A percentile compares a stretch with the other conserved stretches of the same genome.
Evolutionary conservation across 2,888 invertebrate species (phyloP).

Genomic region (Lasioglossum vierecki): DNA sequence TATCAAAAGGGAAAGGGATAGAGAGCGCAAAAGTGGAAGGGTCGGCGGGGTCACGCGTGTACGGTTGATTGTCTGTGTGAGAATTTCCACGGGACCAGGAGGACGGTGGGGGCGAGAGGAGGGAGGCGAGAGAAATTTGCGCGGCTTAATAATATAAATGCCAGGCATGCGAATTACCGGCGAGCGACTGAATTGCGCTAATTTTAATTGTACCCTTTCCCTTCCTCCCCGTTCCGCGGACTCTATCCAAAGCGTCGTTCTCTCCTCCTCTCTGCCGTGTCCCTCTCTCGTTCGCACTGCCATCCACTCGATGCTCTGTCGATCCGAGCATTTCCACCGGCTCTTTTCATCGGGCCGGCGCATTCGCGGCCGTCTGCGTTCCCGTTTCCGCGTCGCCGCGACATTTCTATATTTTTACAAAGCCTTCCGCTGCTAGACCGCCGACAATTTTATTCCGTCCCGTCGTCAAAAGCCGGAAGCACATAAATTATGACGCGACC

Average conservation of each 20-base stretch:
- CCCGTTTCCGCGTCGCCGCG: constrained; percentile 18
- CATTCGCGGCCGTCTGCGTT: neutral
- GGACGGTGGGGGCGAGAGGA: constrained; percentile 5
- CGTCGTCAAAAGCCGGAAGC: constrained; percentile 57
- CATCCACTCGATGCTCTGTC: constrained; percentile 38
- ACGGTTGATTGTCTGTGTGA: constrained; percentile 15
- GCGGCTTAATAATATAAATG: constrained; percentile 82
- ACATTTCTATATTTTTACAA: constrained; percentile 58
- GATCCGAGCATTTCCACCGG: constrained; percentile 25
- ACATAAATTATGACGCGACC: constrained; percentile 66
- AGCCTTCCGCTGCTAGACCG: neutral
- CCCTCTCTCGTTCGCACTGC: neutral
- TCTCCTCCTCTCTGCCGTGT: constrained; percentile 9
- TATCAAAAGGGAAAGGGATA: constrained; percentile 46
- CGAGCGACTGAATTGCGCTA: constrained; percentile 81
- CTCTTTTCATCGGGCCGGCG: constrained; percentile 27
- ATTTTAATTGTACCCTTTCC: constrained; percentile 81
- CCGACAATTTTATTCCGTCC: constrained; percentile 56
- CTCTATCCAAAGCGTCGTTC: constrained; percentile 16
- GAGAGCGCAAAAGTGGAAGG: constrained; percentile 31
- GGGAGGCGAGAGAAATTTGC: constrained; percentile 75
- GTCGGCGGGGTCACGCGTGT: constrained; percentile 19
- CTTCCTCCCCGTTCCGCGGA: constrained; percentile 45
- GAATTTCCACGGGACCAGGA: neutral
- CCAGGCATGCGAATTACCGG: constrained; percentile 79